Evolutionary conservation across 2,888 invertebrate species (phyloP), one percentile per base, ranked within the genome.

Genomic region (Brachypalpus laphriformis): DNA sequence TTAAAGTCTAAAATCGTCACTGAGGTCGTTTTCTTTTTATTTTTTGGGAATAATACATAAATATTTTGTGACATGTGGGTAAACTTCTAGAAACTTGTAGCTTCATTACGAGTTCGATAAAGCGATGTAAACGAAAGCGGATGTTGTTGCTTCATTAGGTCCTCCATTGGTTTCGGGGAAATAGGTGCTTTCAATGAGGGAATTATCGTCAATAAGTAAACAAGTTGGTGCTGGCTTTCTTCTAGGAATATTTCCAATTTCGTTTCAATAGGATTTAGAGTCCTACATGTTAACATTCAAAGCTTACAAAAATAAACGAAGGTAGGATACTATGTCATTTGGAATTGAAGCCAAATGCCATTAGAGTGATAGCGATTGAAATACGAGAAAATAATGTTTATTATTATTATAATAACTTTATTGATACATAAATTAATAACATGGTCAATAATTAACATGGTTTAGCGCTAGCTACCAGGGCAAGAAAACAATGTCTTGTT

Each of bases 11-110:
- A 66, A 54, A 57, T 42, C 75, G 42, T 66, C 42, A 9, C 54
- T 45, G 42, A 76, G 25, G 57, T 59, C 47, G 49, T 37, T 54
- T 63, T 14, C 18, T 16, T 56, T 45, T 63, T 61, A 40, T 18
- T 66, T 66, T 45, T 51, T 18, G 49, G 16, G 45, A 47, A 65
- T 47, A 40, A 47, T 49, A 65, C 65, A 80, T 66, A 72, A 72
- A 80, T 80, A 66, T 72, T 65, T 59, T 66, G 80, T 66, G 80
- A 80, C 72, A 66, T 80, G 51, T 66, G 80, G 80, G 59, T 49
- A 66, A 71, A 65, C 42, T 71, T 63, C 57, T 45, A 31, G 72
- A 49, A 78, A 56, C 20, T 66, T 76, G 31, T 66, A 34, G n/a
- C 66, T 75, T 61, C 49, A 49, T 49, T 49, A 25, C n/a, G 25